Conservation (phyloP, 2,797 vertebrate genomes). For the Cygnus olor region DNA sequence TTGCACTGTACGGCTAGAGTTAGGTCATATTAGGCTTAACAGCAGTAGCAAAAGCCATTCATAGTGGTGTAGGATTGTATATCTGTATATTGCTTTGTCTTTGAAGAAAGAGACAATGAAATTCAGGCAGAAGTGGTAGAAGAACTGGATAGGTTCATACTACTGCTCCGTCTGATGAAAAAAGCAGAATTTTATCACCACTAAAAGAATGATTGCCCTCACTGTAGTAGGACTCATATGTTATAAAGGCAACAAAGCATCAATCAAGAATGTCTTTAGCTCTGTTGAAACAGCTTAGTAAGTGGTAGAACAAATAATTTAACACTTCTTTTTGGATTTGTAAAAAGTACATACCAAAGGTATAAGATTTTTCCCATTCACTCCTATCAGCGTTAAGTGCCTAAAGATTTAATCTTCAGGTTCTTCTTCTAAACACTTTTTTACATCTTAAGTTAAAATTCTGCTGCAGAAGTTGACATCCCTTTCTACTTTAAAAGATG, state of each 20-base stretch:
- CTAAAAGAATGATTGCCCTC: not conserved
- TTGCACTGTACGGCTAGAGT: not conserved
- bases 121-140: not conserved
- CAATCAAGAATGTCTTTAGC: not conserved
- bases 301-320: not conserved
- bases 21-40: not conserved
- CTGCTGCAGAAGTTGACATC: not conserved
- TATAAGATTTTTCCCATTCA: not conserved
- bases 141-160: not conserved
- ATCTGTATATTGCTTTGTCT: not conserved
- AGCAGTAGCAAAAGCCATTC: not conserved
- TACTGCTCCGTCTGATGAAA: not conserved
- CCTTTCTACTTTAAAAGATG: not conserved
- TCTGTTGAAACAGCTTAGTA: not conserved
- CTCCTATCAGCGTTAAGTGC: rapidly evolving
- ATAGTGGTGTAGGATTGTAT: not conserved
- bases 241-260: not conserved
- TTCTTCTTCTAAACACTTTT: not conserved
- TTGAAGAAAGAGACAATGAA: not conserved
- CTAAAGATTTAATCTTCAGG: not conserved
- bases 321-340: not conserved
- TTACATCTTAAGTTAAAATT: not conserved
- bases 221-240: not conserved
- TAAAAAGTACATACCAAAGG: not conserved
- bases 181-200: not conserved